Base-by-base conservation (phyloP, 92 coral and sea anemone genomes). In the Plumapathes pennacea region DNA sequence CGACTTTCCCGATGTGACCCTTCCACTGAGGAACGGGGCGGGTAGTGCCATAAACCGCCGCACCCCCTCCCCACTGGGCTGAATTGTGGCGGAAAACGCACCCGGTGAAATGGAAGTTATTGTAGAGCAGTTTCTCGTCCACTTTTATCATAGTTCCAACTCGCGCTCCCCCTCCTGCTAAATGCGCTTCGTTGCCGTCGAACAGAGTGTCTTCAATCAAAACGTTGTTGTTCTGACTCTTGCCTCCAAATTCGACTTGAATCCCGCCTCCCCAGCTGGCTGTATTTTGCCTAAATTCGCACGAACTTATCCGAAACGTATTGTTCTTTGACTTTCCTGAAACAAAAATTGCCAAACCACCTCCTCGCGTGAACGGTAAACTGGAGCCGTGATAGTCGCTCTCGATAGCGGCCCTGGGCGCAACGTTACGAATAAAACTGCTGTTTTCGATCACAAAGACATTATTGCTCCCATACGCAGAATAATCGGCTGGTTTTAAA, bases 191-290 rank as follows among this genome's bases (percentile, higher is more conserved):
- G 54, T 85, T 85, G 12, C 59, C 60, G 2, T 20, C 11, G 36
- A 85, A 85, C 18, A 6, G 47, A 23, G 77, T 54, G 11, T 50
- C 69, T 26, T 14, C 8, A 17, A 85, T 61, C 37, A 11, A 24
- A 25, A 85, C 13, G 0, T 2, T 3, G 51, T 85, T 85, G 11
- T 50, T 31, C 47, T 70, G 66, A 5, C 84, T 67, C 8, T 54
- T 42, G 47, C 81, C 67, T 14, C 38, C 42, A 23, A 75, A 60
- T 25, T 74, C 84, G 3, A 76, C 39, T 15, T 85, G 94, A 32
- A 85, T 48, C 0, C 95, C 97, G 12, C 95, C 97, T 24, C 97
- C 97, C 90, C 95, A 86, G 29, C 67, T 74, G 0, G 97, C 97
- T 1, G 4, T 34, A 31, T 90, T 90, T 22, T 62, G 54, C 8